phyloP scores from a whole-genome alignment of 2,888 invertebrate genomes.

The Macroteleia sp. region DNA sequence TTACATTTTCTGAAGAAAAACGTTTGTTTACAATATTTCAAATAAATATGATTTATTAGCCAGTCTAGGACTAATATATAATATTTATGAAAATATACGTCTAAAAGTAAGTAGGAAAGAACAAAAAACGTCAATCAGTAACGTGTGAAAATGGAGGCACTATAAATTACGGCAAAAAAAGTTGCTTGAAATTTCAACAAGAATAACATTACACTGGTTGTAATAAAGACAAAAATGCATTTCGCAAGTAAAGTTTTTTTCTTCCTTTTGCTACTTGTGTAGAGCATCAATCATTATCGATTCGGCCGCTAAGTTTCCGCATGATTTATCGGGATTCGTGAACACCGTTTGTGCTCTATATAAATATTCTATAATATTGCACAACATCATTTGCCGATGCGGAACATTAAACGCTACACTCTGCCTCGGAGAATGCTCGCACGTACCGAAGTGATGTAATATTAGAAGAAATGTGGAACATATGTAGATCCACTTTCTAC shows the following conservation, averaged over 20 bases:
- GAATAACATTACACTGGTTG: too few species aligned
- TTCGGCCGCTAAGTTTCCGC: conserved; percentile 37
- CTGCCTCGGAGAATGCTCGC: conserved; percentile 53
- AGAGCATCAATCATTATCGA: conserved; percentile 58
- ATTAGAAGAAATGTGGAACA: conserved; percentile 72
- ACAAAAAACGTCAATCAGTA: too few species aligned
- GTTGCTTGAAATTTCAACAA: too few species aligned
- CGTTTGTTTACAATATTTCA: too few species aligned
- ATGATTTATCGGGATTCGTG: conserved; percentile 58
- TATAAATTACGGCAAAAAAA: too few species aligned
- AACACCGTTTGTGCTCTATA: conserved; percentile 53
- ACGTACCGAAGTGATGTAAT: conserved; percentile 68
- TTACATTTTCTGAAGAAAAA: too few species aligned
- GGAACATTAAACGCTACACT: conserved; percentile 51
- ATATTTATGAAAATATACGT: too few species aligned
- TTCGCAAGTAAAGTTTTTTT: conserved; percentile 15
- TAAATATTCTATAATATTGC: conserved; percentile 62
- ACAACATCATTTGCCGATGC: conserved; percentile 55
- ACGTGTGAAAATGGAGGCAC: too few species aligned
- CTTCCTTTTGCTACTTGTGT: conserved; percentile 19
- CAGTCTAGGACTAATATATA: too few species aligned
- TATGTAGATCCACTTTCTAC: conserved; percentile 73
- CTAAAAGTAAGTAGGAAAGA: too few species aligned
- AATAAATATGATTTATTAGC: too few species aligned
- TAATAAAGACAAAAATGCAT: conserved; percentile 27